A percentile compares a stretch with the other conserved stretches of the same genome.
Evolutionary conservation across 2,888 invertebrate genomes (phyloP).

Genomic region (Callyntrura sp.): DNA sequence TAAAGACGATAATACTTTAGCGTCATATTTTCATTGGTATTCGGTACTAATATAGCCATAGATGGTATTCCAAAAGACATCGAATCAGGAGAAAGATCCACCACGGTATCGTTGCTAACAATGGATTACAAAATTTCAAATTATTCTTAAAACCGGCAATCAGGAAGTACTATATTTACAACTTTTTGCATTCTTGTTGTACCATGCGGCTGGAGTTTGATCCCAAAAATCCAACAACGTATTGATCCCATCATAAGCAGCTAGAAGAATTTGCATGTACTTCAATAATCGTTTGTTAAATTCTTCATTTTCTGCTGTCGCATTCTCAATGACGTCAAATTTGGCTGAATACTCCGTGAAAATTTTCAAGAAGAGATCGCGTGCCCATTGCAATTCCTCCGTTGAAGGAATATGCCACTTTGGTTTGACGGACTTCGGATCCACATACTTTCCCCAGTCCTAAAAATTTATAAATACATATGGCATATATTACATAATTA

Average conservation of each 20-base stretch:
- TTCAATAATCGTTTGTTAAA: constrained; percentile 89
- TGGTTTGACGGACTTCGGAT: constrained; percentile 89
- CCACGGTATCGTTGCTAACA: constrained; percentile 87
- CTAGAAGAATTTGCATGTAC: constrained; percentile 89
- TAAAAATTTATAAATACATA: constrained; percentile 80
- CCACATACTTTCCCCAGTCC: constrained; percentile 93
- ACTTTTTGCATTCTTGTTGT: constrained; percentile 19
- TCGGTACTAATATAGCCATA: constrained; percentile 78
- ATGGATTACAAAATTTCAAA: background rate
- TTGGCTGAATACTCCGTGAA: constrained; percentile 85
- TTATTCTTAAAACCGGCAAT: too few species aligned
- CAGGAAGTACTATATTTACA: background rate
- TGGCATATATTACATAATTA: too few species aligned
- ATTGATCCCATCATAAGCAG: constrained; percentile 89
- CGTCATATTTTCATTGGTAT: constrained; percentile 71
- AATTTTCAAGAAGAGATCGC: constrained; percentile 86
- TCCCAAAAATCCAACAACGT: constrained; percentile 90
- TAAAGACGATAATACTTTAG: constrained; percentile 81
- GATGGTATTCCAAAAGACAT: constrained; percentile 84
- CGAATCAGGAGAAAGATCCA: constrained; percentile 86
- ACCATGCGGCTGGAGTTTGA: constrained; percentile 86
- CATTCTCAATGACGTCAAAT: constrained; percentile 88
- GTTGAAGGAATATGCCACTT: constrained; percentile 92
- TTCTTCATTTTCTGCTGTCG: constrained; percentile 87
- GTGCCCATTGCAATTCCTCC: constrained; percentile 89